Evolutionary conservation across 2,113 vertebrate species (phyloP).

Genomic region (Cepphus grylle): DNA sequence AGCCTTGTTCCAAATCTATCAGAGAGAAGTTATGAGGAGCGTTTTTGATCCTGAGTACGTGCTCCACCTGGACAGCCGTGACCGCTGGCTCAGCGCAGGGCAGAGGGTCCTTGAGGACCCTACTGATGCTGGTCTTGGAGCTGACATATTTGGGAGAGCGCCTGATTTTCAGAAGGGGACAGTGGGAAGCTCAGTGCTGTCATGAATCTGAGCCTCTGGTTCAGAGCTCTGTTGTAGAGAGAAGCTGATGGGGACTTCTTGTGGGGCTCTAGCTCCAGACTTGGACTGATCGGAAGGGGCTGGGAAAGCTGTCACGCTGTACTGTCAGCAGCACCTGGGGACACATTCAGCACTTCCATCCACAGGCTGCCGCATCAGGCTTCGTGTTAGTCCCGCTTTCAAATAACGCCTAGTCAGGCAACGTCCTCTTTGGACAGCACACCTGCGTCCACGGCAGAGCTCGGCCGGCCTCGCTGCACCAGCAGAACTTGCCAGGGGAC

Average conservation of each 20-base stretch:
- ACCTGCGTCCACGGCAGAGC: not conserved
- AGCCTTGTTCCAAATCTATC: not conserved
- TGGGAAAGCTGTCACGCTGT: not conserved
- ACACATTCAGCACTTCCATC: not conserved
- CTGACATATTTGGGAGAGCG: not conserved
- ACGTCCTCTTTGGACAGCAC: not conserved
- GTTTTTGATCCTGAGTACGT: not conserved
- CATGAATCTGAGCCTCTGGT: not conserved
- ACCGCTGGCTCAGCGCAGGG: not conserved
- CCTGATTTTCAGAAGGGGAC: not conserved
- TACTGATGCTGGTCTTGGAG: rapidly evolving
- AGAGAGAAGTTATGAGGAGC: not conserved
- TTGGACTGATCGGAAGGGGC: not conserved
- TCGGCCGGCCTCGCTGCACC: not conserved
- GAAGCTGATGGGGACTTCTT: not conserved
- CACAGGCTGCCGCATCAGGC: not conserved
- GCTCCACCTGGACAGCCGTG: not conserved
- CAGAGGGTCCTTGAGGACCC: not conserved
- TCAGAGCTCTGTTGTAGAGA: not conserved
- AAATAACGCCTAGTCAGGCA: not conserved
- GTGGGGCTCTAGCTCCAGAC: not conserved
- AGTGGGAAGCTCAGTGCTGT: not conserved
- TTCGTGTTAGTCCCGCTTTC: not conserved
- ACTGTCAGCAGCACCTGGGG: rapidly evolving
- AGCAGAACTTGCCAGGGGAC: not conserved